Base-by-base conservation (phyloP, 2,113 vertebrate species). In the Lepisosteus oculatus region DNA sequence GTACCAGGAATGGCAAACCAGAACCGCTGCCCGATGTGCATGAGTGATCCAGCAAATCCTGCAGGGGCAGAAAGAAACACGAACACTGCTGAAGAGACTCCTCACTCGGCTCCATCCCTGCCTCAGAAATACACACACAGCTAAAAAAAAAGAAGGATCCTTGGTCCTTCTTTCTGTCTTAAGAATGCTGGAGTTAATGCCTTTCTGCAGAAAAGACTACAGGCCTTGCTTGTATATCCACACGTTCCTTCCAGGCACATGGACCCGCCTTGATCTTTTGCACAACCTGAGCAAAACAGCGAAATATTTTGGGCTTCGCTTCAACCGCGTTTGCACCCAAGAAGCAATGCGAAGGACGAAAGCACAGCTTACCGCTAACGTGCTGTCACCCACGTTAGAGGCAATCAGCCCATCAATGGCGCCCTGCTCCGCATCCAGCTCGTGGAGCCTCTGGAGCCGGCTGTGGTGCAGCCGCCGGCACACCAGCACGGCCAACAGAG, bases 21-120 rank as follows among this genome's bases (percentile, higher is more conserved):
- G 97, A 99, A 45, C 97, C 97, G 45, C 96, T 98, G 72, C 97
- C 97, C 54, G 97, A 99, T 0, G 97, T 99, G 75, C 97, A 98
- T 0, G 97, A 95, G 85, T 99, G 96, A 86, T 96, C 95, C 92
- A 99, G 51, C 75, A 99, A 80, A 75, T 99, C 97, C 97, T 99
- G 78, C 11, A 69, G 61, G 76, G 55, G 69, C 29, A 85, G 65
- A 84, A 4, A 84, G 77, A 71, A 67, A 76, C 6, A 71, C 42
- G 55, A 42, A 41, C 12, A 67, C 9, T 62, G 74, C 47, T 51
- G 47, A 51, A 3, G 9, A 6, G 47, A 51, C 47, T 51, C 47
- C 47, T 51, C 47, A 9, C 47, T 51, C 29, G 29, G 29, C 29
- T 29, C 29, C 29, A 29, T 29, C 1, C 29, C 29, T 29, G 29